Conservation (phyloP, 2,888 invertebrate genomes). For the Lasioglossum leucozonium region DNA sequence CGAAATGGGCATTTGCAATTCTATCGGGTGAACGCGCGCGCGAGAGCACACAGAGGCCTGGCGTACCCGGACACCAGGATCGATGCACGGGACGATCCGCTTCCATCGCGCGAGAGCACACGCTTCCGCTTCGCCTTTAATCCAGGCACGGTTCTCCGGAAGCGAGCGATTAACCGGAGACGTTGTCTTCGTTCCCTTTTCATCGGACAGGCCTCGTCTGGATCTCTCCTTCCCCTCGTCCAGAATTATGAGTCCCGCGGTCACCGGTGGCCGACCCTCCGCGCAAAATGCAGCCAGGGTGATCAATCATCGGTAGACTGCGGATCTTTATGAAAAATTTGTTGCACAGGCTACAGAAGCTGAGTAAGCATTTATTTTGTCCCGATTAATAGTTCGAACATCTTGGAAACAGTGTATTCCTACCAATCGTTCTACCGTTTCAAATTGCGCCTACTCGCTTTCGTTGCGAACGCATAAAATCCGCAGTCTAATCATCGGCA, state of each 20-base stretch:
- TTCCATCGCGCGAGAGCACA: conserved; percentile 1
- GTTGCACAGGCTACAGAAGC: too few species aligned
- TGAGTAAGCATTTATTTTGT: too few species aligned
- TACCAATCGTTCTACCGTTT: too few species aligned
- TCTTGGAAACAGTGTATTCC: too few species aligned
- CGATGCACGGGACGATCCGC: conserved; percentile 23
- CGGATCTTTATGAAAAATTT: too few species aligned
- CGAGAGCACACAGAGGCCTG: background rate
- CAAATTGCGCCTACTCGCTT: too few species aligned
- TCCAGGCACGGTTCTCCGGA: background rate
- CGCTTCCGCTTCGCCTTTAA: background rate
- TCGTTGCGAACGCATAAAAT: too few species aligned
- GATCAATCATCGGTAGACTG: too few species aligned
- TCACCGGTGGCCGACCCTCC: background rate
- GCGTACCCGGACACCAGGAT: conserved; percentile 21
- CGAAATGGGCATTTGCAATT: conserved; percentile 35
- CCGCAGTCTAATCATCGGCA: too few species aligned
- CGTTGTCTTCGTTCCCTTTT: background rate
- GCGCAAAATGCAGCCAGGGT: background rate
- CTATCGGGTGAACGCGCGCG: conserved; percentile 15
- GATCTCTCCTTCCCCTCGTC: background rate
- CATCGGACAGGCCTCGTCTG: background rate
- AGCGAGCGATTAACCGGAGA: background rate
- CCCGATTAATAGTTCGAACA: too few species aligned
- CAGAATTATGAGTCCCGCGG: background rate